Percentiles rank a stretch among this genome's conserved stretches.
phyloP scores from a whole-genome alignment of 2,888 invertebrate genomes.

The Euzophera pinguis region DNA sequence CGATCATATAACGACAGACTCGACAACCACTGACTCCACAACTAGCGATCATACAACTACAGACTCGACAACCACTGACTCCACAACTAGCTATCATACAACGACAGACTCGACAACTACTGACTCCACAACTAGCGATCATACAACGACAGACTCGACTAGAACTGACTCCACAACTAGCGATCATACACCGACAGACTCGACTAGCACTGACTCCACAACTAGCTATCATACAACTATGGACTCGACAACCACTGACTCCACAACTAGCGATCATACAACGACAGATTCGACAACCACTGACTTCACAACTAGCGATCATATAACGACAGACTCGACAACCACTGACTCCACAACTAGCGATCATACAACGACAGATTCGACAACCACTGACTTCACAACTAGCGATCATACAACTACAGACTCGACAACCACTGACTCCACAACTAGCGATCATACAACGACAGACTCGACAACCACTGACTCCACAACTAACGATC shows the following conservation, averaged over 20 bases:
- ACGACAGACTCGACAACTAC: constrained; percentile 7
- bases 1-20: constrained; percentile 1
- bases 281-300: background rate
- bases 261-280: background rate
- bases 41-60: constrained; percentile 7
- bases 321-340: background rate
- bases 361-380: background rate
- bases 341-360: background rate
- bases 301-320: background rate
- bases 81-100: constrained; percentile 11
- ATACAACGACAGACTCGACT: constrained; percentile 1
- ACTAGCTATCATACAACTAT: background rate
- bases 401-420: background rate
- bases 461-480: background rate
- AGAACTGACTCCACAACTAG: background rate
- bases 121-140: constrained; percentile 14
- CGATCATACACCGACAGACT: background rate
- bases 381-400: background rate
- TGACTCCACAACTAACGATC: background rate
- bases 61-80: constrained; percentile 6
- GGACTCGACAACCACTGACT: background rate
- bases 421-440: background rate
- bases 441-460: background rate
- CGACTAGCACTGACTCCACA: background rate
- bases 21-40: constrained; percentile 1